Base-by-base conservation (phyloP, 2,797 vertebrate genomes). In the Tokudaia muenninki region DNA sequence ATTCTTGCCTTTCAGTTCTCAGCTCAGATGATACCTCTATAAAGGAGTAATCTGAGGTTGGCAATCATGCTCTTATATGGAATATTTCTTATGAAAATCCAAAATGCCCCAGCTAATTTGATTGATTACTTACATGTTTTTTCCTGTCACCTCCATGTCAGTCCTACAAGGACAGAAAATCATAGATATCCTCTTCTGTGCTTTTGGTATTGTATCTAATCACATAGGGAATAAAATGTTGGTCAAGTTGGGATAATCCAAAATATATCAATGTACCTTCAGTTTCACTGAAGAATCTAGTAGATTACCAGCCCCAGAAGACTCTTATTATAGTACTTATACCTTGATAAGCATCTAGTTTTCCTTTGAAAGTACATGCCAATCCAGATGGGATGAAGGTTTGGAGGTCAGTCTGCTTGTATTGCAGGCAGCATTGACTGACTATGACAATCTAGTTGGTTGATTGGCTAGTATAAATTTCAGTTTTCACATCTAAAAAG, bases 31-130 rank as follows among this genome's bases (percentile, higher is more conserved):
- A 26, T 89, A 31, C 12, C 19, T 50, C 57, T 57, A 26, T 65
- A 67, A 55, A 96, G 63, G 14, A 67, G 6, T n/a, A 55, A 34
- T 94, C 87, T 90, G 79, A 89, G 67, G 41, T 41, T 65, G n/a
- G 44, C 13, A 21, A 65, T 91, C 13, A 2, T 90, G 14, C 41
- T 93, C 90, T n/a, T 92, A 21, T 70, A 95, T 95, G 52, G 59
- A 37, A 41, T 41, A 59, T 41, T 72, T 29, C 50, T 96, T 93
- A 31, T n/a, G 70, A 63, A 24, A 78, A 41, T 74, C 37, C 13
- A 31, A 88, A 96, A 92, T 89, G 74, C 14, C 11, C 12, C 57
- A 84, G 34, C 47, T 92, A 34, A 87, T 80, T 93, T 95, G 72
- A 91, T 84, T 63, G 61, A 77, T 89, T 59, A 63, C 12, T 83